phyloP scores from a whole-genome alignment of 2,888 invertebrate genomes.

The Noctua janthina region DNA sequence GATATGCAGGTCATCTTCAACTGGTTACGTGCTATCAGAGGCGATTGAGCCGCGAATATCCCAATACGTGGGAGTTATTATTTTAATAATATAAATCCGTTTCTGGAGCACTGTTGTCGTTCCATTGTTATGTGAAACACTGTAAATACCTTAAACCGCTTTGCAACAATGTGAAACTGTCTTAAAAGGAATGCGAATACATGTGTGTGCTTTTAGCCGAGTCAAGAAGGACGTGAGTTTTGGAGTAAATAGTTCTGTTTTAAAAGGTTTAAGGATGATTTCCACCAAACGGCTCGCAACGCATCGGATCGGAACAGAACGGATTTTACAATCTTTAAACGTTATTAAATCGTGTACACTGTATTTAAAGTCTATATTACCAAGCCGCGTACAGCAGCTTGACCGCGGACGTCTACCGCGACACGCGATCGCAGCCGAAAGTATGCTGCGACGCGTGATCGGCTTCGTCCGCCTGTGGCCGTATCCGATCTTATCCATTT shows the following conservation, averaged over 20 bases:
- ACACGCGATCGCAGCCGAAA: too few species aligned
- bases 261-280: slow-evolving; percentile 6
- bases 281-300: too few species aligned
- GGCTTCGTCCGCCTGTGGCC: too few species aligned
- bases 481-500: too few species aligned
- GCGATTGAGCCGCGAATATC: slow-evolving; percentile 81
- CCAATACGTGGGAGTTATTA: slow-evolving; percentile 82
- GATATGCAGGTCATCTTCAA: slow-evolving; percentile 63
- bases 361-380: too few species aligned
- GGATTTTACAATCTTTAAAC: too few species aligned
- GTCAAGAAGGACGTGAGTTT: slow-evolving; percentile 14
- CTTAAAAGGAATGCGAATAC: slow-evolving; percentile 58
- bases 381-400: too few species aligned
- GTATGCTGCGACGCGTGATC: too few species aligned
- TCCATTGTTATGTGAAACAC: slow-evolving; percentile 65
- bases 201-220: slow-evolving; percentile 13
- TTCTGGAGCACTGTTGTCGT: slow-evolving; percentile 68
- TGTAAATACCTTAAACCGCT: slow-evolving; percentile 58
- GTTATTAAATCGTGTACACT: too few species aligned
- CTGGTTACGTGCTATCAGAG: slow-evolving; percentile 74
- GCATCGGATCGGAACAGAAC: too few species aligned
- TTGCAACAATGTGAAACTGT: slow-evolving; percentile 55
- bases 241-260: slow-evolving; percentile 36
- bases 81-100: slow-evolving; percentile 78
- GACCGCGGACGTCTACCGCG: too few species aligned